A percentile compares a stretch with the other conserved stretches of the same genome.
Evolutionary conservation across 2,113 vertebrate species (phyloP).

Genomic region (Leucopsar rothschildi): DNA sequence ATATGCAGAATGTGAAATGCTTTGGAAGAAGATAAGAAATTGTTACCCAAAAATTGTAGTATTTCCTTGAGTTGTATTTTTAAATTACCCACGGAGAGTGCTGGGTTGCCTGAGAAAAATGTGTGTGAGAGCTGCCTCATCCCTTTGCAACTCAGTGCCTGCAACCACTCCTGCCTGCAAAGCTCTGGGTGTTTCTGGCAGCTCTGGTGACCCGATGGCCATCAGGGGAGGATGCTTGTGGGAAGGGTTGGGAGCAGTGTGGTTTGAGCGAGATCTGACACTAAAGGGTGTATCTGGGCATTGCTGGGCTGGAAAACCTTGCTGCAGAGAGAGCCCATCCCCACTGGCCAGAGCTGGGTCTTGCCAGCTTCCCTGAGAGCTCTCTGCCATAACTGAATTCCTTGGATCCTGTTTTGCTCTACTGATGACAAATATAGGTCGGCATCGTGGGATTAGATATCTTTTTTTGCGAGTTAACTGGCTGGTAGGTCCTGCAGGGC

Average conservation of each 20-base stretch:
- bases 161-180: not conserved
- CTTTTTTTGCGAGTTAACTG: not conserved
- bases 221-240: not conserved
- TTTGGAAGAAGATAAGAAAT: not conserved
- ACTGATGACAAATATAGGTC: not conserved
- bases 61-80: not conserved
- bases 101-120: not conserved
- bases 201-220: not conserved
- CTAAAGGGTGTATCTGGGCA: not conserved
- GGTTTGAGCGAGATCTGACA: not conserved
- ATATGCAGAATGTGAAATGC: not conserved
- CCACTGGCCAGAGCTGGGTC: fast-evolving
- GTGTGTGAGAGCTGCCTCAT: not conserved
- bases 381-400: not conserved
- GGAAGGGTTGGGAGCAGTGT: not conserved
- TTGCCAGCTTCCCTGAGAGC: not conserved
- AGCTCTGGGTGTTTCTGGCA: not conserved
- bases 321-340: not conserved
- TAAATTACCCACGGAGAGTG: not conserved
- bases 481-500: not conserved
- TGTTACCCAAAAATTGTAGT: not conserved
- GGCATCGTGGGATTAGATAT: not conserved
- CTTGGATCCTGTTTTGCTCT: not conserved
- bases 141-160: not conserved
- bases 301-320: not conserved